Evolutionary conservation across 2,888 invertebrate species (phyloP).

Genomic region (Gnatocerus cornutus): DNA sequence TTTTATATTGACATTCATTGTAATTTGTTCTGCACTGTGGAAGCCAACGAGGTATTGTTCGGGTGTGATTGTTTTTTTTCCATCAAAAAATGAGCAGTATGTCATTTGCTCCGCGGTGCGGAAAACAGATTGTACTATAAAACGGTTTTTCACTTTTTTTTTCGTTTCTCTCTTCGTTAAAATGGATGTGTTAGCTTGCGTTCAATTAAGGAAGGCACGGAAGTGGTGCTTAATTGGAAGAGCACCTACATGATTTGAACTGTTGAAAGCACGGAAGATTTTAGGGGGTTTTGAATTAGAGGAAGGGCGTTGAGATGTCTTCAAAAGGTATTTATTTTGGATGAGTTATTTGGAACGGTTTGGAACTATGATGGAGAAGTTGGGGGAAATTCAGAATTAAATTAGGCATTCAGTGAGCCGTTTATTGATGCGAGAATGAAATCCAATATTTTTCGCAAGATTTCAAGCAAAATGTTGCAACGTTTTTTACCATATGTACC

Average conservation of each 20-base stretch:
- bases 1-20: slow-evolving; percentile 35
- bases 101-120: slow-evolving; percentile 23
- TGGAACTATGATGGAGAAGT: slow-evolving; percentile 7
- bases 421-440: too few relatives aligned
- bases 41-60: slow-evolving; percentile 32
- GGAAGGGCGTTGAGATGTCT: neutral
- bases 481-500: too few relatives aligned
- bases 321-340: slow-evolving; percentile 8
- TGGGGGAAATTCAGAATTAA: neutral
- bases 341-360: slow-evolving; percentile 6
- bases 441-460: too few relatives aligned
- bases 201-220: neutral
- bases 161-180: slow-evolving; percentile 11
- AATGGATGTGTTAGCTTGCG: neutral
- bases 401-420: slow-evolving; percentile 13
- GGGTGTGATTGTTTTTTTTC: slow-evolving; percentile 22
- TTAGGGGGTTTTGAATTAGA: slow-evolving; percentile 1
- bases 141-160: slow-evolving; percentile 19
- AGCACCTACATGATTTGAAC: neutral
- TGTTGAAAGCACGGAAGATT: neutral
- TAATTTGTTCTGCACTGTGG: slow-evolving; percentile 26
- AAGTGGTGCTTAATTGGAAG: slow-evolving; percentile 2
- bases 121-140: slow-evolving; percentile 29
- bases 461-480: too few relatives aligned
- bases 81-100: slow-evolving; percentile 5